Percentiles rank a stretch among this genome's conserved stretches.
These are phyloP conservation scores for Sacculina carcini DNA, from an alignment of 2,888 invertebrate species.

Conservation along the genomic window DNA sequence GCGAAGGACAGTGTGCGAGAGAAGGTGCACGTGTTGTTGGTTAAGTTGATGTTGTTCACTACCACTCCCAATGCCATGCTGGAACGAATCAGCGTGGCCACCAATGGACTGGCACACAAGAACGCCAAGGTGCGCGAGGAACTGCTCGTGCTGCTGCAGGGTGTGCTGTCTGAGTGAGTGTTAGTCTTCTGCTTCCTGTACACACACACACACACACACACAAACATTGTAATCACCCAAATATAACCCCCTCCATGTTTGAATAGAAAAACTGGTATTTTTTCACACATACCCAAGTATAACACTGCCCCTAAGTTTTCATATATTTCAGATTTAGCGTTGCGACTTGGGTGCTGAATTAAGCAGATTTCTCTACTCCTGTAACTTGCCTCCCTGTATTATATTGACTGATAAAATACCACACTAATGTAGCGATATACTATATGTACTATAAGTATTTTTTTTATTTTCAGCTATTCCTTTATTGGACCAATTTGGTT, in stretches of 20 bases:
- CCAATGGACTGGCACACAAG: conserved; percentile 69
- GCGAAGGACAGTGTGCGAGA: conserved; percentile 38
- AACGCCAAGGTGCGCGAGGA: conserved; percentile 79
- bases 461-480: conserved; percentile 1
- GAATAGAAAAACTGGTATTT: no score
- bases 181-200: no score
- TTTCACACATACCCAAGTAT: not conserved
- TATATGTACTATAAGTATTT: not conserved
- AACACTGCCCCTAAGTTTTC: no score
- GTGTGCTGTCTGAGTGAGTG: conserved; percentile 52
- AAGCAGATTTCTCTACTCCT: no score
- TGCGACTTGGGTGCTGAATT: no score
- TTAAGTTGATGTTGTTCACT: conserved; percentile 44
- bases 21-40: conserved; percentile 40
- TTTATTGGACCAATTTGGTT: no score
- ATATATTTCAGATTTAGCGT: not conserved
- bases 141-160: conserved; percentile 50
- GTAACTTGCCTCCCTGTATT: no score
- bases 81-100: conserved; percentile 39
- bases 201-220: no score
- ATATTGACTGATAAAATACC: no score
- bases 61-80: conserved; percentile 38
- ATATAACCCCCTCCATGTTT: no score
- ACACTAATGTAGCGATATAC: not conserved
- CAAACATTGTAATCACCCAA: no score